These are phyloP conservation scores for Gallinago solitaria DNA, from an alignment of 2,797 vertebrate species.

Conservation along the genomic window DNA sequence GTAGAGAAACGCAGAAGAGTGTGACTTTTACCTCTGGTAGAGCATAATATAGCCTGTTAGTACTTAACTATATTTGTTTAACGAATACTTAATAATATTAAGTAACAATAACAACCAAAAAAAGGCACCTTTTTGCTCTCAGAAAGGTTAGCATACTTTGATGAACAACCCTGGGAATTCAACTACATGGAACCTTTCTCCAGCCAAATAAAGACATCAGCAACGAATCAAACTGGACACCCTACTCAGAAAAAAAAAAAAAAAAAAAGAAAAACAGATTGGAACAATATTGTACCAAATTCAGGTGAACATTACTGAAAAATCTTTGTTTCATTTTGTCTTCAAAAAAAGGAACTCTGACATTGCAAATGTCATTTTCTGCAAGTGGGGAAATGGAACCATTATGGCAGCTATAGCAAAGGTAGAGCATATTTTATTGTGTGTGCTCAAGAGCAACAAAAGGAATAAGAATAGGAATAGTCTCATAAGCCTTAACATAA, in stretches of 20 bases:
- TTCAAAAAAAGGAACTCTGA: background rate
- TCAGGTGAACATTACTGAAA: background rate
- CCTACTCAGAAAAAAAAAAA: background rate
- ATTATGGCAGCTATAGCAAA: background rate
- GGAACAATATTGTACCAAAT: background rate
- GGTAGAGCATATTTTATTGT: background rate
- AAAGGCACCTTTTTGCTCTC: background rate
- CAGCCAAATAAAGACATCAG: background rate
- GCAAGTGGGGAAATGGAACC: background rate
- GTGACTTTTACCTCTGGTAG: background rate
- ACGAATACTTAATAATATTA: background rate
- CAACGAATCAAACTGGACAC: background rate
- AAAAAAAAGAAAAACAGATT: background rate
- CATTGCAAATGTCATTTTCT: background rate
- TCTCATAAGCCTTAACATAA: background rate
- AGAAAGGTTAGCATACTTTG: background rate
- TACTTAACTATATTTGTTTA: background rate
- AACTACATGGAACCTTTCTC: background rate
- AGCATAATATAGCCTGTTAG: background rate
- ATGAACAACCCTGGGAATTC: background rate
- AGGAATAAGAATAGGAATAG: background rate
- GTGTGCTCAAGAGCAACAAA: slow-evolving; percentile 1
- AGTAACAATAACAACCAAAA: background rate
- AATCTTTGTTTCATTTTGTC: background rate
- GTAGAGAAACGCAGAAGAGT: background rate